A percentile compares a stretch with the other conserved stretches of the same genome.
phyloP scores from a whole-genome alignment of 2,888 invertebrate species.

The Drosophila lacicola region DNA sequence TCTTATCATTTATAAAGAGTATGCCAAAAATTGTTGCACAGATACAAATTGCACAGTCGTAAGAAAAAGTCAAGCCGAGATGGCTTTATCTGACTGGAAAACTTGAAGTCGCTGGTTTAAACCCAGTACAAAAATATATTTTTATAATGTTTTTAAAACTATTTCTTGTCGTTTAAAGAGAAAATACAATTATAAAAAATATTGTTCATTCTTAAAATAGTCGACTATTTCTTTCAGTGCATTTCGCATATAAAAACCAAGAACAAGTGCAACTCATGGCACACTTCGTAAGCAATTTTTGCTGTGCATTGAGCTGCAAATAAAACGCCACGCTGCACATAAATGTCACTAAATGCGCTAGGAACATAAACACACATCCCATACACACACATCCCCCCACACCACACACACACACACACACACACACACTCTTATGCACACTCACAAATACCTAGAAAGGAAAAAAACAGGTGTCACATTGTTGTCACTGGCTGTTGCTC shows the following conservation, averaged over 20 bases:
- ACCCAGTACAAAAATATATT: no score
- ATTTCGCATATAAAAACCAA: conserved; percentile 25
- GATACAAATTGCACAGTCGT: no score
- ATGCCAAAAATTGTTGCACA: no score
- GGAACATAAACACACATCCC: conserved; percentile 57
- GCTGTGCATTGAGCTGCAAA: conserved; percentile 79
- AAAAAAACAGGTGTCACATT: conserved; percentile 80
- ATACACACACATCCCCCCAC: background rate
- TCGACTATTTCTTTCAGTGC: conserved; percentile 38
- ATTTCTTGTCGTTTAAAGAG: no score
- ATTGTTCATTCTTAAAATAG: background rate
- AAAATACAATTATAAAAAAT: background rate
- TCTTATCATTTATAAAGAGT: no score
- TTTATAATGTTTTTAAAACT: no score
- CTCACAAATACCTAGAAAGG: conserved; percentile 30
- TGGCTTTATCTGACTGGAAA: no score
- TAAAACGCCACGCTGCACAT: conserved; percentile 76
- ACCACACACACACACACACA: conserved; percentile 15
- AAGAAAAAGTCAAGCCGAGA: no score
- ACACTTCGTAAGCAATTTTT: conserved; percentile 74
- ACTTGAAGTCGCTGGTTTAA: no score
- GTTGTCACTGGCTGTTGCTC: conserved; percentile 69
- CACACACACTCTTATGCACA: background rate
- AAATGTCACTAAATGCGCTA: conserved; percentile 74
- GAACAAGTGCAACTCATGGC: conserved; percentile 70